Percentiles rank a stretch among this genome's conserved stretches.
phyloP scores from a whole-genome alignment of 2,888 invertebrate genomes.

The Drosophila percnosoma region DNA sequence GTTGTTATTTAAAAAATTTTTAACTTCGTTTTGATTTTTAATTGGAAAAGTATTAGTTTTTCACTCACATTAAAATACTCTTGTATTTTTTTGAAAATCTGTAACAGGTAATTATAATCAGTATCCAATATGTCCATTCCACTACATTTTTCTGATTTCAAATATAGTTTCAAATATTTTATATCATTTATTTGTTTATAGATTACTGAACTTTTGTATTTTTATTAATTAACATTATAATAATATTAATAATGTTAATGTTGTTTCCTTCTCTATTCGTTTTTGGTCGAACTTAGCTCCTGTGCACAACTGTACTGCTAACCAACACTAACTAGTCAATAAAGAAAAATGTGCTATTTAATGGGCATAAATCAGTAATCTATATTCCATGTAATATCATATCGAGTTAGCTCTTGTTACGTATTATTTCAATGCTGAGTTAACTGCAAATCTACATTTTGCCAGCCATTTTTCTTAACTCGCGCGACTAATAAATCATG shows the following conservation, averaged over 20 bases:
- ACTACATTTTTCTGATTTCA: background rate
- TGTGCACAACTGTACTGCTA: constrained; percentile 1
- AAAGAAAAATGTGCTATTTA: background rate
- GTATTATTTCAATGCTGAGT: background rate
- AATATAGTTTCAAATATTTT: background rate
- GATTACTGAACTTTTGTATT: too few species aligned
- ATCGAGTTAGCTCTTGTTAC: constrained; percentile 1
- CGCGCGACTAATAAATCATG: constrained; percentile 42
- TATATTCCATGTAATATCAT: background rate
- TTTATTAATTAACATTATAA: too few species aligned
- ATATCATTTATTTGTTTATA: background rate
- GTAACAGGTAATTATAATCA: background rate
- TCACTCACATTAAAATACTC: background rate
- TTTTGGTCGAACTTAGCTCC: background rate
- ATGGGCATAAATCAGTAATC: background rate
- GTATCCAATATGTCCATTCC: background rate
- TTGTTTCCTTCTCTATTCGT: background rate
- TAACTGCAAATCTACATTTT: constrained; percentile 19
- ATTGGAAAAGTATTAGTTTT: background rate
- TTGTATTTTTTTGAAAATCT: background rate
- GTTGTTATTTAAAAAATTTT: background rate
- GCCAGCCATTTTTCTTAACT: background rate
- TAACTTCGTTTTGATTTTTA: background rate
- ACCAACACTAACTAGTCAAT: background rate
- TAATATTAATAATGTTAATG: background rate